Percentiles rank a stretch among this genome's conserved stretches.
phyloP scores from a whole-genome alignment of 2,797 vertebrate genomes.

The Taeniopygia guttata region DNA sequence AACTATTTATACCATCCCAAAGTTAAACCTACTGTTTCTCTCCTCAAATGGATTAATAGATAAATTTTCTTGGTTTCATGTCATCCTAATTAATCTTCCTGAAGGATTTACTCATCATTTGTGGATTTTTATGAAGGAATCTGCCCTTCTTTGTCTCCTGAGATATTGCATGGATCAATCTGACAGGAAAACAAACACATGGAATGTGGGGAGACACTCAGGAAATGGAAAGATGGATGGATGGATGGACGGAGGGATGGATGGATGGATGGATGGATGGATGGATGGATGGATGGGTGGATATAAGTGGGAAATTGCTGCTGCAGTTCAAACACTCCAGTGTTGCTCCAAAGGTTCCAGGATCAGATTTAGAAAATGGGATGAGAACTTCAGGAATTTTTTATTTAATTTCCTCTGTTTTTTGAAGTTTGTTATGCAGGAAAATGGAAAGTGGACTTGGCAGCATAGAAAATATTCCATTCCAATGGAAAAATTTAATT shows the following conservation, averaged over 20 bases:
- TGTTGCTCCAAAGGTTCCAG: not conserved
- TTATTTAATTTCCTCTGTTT: accelerated
- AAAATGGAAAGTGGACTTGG: not conserved
- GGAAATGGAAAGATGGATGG: not conserved
- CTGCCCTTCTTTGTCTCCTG: not conserved
- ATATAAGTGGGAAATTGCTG: not conserved
- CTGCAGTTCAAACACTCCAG: accelerated
- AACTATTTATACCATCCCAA: not conserved
- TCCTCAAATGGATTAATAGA: not conserved
- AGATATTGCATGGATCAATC: not conserved
- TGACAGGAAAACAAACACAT: not conserved
- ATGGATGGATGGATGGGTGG: not conserved
- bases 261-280: not conserved
- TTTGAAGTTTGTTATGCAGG: not conserved
- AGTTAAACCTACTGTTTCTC: not conserved
- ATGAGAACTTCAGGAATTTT: not conserved
- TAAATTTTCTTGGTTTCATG: not conserved
- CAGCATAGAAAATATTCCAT: not conserved
- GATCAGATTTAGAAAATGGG: not conserved
- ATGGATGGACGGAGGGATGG: not conserved
- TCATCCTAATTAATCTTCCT: not conserved
- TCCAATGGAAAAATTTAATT: not conserved
- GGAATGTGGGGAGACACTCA: not conserved
- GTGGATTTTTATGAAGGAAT: not conserved
- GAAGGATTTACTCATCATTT: not conserved